These are phyloP conservation scores for Hippopotamyrus pictus DNA, from an alignment of 2,797 vertebrate genomes.

Conservation along the genomic window DNA sequence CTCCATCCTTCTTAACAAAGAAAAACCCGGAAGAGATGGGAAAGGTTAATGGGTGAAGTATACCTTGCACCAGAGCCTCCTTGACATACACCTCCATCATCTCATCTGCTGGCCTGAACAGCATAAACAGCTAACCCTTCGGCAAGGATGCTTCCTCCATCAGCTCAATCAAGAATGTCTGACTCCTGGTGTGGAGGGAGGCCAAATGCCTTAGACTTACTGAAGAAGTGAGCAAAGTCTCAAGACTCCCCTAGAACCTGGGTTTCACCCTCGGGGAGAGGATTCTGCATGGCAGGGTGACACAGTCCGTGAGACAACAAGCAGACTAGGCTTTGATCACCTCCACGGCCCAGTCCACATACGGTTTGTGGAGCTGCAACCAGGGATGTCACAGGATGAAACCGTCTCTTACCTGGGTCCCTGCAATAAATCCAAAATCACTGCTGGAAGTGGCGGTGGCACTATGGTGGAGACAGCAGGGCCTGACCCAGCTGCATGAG, in stretches of 20 bases:
- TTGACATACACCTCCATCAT: not conserved
- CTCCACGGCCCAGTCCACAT: not conserved
- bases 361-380: not conserved
- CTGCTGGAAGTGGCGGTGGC: not conserved
- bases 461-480: not conserved
- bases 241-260: not conserved
- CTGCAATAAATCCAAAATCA: not conserved
- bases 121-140: not conserved
- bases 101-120: not conserved
- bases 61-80: not conserved
- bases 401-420: not conserved
- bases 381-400: not conserved
- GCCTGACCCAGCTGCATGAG: not conserved
- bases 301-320: not conserved
- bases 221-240: not conserved
- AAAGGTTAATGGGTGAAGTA: not conserved
- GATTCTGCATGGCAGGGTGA: not conserved
- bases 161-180: not conserved
- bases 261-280: not conserved
- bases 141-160: not conserved
- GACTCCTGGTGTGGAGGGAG: not conserved
- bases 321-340: not conserved
- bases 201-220: not conserved
- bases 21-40: not conserved
- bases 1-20: not conserved